phyloP scores from a whole-genome alignment of 2,797 vertebrate species.

The Echiichthys vipera region DNA sequence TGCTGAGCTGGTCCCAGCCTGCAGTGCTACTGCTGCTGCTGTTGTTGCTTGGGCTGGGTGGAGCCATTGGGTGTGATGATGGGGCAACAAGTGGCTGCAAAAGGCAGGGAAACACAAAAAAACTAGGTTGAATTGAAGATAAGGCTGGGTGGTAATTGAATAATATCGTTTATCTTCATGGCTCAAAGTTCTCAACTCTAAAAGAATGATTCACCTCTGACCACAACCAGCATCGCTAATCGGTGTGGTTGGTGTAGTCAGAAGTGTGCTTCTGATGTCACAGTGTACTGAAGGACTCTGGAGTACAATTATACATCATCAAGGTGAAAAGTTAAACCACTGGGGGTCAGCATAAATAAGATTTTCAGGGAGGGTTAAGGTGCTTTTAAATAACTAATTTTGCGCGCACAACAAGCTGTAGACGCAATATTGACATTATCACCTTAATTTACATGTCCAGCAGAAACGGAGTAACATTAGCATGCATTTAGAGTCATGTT shows the following conservation, averaged over 20 bases:
- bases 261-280: neutral
- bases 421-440: neutral
- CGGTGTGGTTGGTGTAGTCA: neutral
- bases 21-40: slow-evolving; percentile 94
- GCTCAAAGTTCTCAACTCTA: neutral
- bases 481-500: neutral
- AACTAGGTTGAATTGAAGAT: slow-evolving; percentile 10
- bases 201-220: neutral
- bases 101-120: slow-evolving; percentile 61
- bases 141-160: neutral
- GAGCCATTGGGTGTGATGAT: slow-evolving; percentile 94
- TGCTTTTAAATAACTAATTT: neutral
- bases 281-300: neutral
- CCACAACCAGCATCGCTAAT: neutral
- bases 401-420: neutral
- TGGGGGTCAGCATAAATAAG: neutral
- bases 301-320: neutral
- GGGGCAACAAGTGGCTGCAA: slow-evolving; percentile 90
- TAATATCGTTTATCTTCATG: too few species aligned
- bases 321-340: neutral
- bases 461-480: neutral
- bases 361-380: neutral
- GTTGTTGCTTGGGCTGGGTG: slow-evolving; percentile 97
- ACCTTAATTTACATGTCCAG: neutral
- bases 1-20: slow-evolving; percentile 99